These are phyloP conservation scores for Gymnorhina tibicen DNA, from an alignment of 2,113 vertebrate genomes.

Conservation along the genomic window DNA sequence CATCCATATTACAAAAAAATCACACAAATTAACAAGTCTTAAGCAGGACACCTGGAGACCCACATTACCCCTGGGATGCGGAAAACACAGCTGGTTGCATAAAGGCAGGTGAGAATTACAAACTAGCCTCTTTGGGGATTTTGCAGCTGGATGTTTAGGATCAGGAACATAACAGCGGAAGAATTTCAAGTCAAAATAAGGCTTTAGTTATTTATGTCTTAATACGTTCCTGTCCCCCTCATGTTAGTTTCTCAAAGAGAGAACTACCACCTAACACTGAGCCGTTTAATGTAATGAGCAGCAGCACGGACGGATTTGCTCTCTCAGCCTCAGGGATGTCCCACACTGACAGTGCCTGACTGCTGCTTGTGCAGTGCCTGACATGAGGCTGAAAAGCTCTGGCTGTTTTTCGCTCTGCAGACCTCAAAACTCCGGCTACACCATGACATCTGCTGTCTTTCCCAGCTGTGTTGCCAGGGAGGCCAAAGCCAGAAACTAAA, in stretches of 20 bases:
- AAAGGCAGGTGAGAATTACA: not conserved
- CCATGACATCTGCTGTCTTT: not conserved
- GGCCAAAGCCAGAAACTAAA: not conserved
- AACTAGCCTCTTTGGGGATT: not conserved
- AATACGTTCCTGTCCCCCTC: not conserved
- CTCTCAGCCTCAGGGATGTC: accelerated
- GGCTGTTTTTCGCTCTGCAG: not conserved
- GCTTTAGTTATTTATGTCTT: not conserved
- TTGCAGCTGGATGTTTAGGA: not conserved
- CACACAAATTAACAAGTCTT: not conserved
- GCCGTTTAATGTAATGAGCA: not conserved
- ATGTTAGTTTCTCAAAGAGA: not conserved
- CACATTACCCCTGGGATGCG: not conserved
- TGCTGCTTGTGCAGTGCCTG: too few species aligned
- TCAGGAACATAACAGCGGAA: not conserved
- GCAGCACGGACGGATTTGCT: not conserved
- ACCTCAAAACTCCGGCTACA: not conserved
- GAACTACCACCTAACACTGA: not conserved
- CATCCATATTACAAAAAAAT: not conserved
- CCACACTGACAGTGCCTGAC: accelerated
- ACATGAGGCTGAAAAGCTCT: not conserved
- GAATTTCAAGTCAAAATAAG: not conserved
- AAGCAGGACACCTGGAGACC: not conserved
- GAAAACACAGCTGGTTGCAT: not conserved
- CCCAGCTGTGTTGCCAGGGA: not conserved